Percentiles rank a stretch among this genome's conserved stretches.
Evolutionary conservation across 2,888 invertebrate species (phyloP).

Genomic region (Oscheius sp.): DNA sequence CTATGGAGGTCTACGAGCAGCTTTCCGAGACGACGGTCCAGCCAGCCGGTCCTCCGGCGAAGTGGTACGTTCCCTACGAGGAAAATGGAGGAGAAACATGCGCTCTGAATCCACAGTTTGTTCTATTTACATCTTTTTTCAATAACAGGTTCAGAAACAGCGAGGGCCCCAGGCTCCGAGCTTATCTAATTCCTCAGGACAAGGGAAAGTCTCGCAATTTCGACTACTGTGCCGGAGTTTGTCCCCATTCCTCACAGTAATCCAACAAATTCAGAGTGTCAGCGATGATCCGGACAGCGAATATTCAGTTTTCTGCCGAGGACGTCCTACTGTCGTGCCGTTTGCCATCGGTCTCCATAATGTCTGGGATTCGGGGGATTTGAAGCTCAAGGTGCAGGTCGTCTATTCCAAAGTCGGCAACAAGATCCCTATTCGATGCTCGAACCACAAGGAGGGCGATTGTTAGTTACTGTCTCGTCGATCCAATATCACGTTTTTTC

Average conservation of each 20-base stretch:
- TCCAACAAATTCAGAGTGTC: background rate
- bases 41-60: too few species aligned
- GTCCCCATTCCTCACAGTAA: background rate
- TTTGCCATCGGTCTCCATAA: slow-evolving; percentile 14
- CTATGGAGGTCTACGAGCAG: too few species aligned
- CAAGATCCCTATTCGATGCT: slow-evolving; percentile 11
- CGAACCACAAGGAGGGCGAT: slow-evolving; percentile 23
- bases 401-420: slow-evolving; percentile 5
- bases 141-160: too few species aligned
- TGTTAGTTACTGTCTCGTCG: background rate
- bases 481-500: background rate
- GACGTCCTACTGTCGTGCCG: slow-evolving; percentile 23
- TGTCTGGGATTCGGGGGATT: background rate
- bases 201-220: slow-evolving; percentile 20
- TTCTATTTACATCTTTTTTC: background rate
- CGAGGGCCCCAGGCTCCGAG: background rate
- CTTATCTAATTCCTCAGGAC: slow-evolving; percentile 4
- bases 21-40: too few species aligned
- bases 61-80: too few species aligned
- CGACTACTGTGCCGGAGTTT: slow-evolving; percentile 18
- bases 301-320: slow-evolving; percentile 13
- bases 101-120: background rate
- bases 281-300: slow-evolving; percentile 13
- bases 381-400: slow-evolving; percentile 22
- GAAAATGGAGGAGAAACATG: too few species aligned